These are phyloP conservation scores for Okamejei kenojei DNA, from an alignment of 2,797 vertebrate genomes.

Conservation along the genomic window DNA sequence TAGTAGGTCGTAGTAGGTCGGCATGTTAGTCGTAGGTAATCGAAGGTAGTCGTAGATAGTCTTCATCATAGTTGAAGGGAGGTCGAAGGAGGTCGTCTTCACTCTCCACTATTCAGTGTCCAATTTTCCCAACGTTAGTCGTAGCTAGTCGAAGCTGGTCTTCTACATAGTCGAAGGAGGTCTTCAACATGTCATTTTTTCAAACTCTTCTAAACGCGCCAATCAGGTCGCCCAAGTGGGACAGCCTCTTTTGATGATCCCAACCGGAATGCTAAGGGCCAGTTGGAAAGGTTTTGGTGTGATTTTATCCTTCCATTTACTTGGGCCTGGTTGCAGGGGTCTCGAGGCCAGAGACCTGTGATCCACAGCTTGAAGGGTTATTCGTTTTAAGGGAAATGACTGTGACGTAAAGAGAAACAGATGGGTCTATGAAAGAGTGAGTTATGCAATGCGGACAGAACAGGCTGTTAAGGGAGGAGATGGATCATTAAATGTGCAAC, in stretches of 20 bases:
- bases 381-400: background rate
- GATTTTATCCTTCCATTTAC: background rate
- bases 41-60: too few species aligned
- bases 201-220: too few species aligned
- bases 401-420: conserved; percentile 27
- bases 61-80: too few species aligned
- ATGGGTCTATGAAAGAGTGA: background rate
- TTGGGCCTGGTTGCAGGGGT: background rate
- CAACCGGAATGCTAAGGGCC: background rate
- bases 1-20: too few species aligned
- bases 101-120: too few species aligned
- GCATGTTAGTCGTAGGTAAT: too few species aligned
- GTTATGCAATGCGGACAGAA: background rate
- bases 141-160: too few species aligned
- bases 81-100: too few species aligned
- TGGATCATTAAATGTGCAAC: background rate
- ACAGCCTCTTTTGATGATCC: background rate
- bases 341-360: background rate
- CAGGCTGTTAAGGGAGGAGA: background rate
- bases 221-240: too few species aligned
- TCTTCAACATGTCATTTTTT: too few species aligned
- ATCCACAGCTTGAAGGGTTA: background rate
- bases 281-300: background rate
- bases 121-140: too few species aligned
- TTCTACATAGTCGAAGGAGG: too few species aligned